phyloP scores from a whole-genome alignment of 2,797 vertebrate species.

The Sebastes kiyomatsui region DNA sequence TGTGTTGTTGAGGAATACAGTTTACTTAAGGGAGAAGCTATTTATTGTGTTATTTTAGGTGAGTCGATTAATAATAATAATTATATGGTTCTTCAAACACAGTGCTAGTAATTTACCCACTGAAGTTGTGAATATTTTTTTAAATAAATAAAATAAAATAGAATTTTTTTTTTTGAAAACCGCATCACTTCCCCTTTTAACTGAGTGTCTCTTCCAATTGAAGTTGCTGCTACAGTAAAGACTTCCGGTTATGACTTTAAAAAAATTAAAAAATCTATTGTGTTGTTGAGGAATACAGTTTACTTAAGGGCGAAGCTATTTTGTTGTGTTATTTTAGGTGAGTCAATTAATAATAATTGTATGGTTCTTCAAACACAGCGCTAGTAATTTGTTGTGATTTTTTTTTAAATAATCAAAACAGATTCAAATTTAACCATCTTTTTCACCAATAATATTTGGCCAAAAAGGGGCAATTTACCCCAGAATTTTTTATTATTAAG shows the following conservation, averaged over 20 bases:
- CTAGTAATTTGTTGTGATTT: too few relatives aligned
- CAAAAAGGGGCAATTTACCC: too few relatives aligned
- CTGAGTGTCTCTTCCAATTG: not conserved
- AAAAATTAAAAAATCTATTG: not conserved
- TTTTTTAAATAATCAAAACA: too few relatives aligned
- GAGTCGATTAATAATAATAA: too few relatives aligned
- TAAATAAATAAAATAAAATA: too few relatives aligned
- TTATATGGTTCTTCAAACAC: not conserved
- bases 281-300: not conserved
- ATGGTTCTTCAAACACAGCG: not conserved
- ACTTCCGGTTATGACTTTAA: not conserved
- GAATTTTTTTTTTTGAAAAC: conserved; percentile 19
- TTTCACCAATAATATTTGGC: too few relatives aligned
- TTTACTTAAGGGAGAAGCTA: not conserved
- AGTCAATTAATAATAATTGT: too few relatives aligned
- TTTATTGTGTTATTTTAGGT: not conserved
- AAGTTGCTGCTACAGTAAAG: not conserved
- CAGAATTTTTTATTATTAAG: too few relatives aligned
- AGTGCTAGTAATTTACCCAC: not conserved
- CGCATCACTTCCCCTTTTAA: not conserved
- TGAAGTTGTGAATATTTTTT: not conserved
- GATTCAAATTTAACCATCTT: too few relatives aligned
- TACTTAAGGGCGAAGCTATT: not conserved
- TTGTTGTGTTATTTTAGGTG: not conserved
- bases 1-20: not conserved